Evolutionary conservation across 2,113 vertebrate species (phyloP), one percentile per base, ranked within the genome.

Genomic region (Forbesichthys papilliferus): DNA sequence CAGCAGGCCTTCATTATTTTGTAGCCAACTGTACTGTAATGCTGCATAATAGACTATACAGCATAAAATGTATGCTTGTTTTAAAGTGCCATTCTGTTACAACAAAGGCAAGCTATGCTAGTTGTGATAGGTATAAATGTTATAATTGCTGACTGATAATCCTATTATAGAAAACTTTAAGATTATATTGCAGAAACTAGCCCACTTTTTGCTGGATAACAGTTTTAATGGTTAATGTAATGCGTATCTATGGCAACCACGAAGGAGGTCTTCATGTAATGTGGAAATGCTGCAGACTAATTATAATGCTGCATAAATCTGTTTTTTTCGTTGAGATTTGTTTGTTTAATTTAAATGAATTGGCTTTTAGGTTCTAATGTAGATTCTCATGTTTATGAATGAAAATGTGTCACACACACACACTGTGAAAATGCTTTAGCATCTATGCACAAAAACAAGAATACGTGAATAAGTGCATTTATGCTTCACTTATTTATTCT

Each of bases 301-400:
- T 75, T 69, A 33, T 56, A 69, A 64, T 33, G 53, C 70, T 33
- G 64, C 6, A 68, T 79, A 18, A 18, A 13, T 54, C n/a, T 54
- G 70, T 33, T 61, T 3, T 66, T 79, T 5, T 54, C 52, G 18
- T 6, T 54, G 70, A 68, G 77, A 85, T 84, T 71, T 67, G 81
- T 57, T 87, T 71, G 13, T 68, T 65, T 73, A 53, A 11, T 1
- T 11, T 48, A 64, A 78, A 74, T 73, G 51, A 70, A 76, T 60
- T 5, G 59, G 36, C 7, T 42, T 42, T 8, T 42, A 8, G 7
- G 27, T 27, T 27, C 20, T 20, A 20, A 20, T 1, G 20, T 20
- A 20, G 1, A 20, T 61, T 75, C 57, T 20, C 74, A 66, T 81
- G 78, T 88, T 87, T 85, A 84, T 88, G 89, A 27, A 27, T 27